Evolutionary conservation across 2,797 vertebrate genomes (phyloP).

Genomic region (Carcharodon carcharias): DNA sequence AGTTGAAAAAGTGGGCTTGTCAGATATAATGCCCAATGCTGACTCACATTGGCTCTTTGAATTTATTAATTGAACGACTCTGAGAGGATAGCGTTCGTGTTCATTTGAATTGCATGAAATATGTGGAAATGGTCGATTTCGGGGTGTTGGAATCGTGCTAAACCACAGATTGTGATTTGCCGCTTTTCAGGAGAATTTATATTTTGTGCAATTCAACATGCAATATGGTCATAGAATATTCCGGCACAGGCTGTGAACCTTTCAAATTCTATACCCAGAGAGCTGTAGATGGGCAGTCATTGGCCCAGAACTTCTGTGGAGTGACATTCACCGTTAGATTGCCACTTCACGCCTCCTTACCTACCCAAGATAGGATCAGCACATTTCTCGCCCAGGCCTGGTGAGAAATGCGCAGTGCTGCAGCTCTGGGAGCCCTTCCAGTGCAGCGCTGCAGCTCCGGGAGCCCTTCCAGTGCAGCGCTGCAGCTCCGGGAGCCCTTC

Average conservation of each 20-base stretch:
- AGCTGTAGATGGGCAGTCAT: too few species aligned
- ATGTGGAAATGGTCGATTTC: background rate
- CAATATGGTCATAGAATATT: background rate
- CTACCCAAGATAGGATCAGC: too few species aligned
- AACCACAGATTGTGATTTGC: background rate
- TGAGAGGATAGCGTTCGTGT: background rate
- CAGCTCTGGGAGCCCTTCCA: too few species aligned
- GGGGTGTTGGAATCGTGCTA: background rate
- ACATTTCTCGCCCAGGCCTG: too few species aligned
- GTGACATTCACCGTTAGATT: too few species aligned
- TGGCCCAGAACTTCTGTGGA: too few species aligned
- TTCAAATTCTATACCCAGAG: too few species aligned
- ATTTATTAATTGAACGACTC: background rate
- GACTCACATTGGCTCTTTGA: background rate
- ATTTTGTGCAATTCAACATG: background rate
- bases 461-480: too few species aligned
- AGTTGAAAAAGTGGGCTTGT: background rate
- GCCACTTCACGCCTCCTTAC: too few species aligned
- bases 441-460: too few species aligned
- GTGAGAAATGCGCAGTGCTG: too few species aligned
- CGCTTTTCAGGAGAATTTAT: background rate
- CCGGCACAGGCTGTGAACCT: background rate
- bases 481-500: too few species aligned
- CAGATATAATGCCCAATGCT: background rate
- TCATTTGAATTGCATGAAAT: background rate